Evolutionary conservation across 2,113 vertebrate species (phyloP), one percentile per base, ranked within the genome.

Genomic region (Lepus timidus): DNA sequence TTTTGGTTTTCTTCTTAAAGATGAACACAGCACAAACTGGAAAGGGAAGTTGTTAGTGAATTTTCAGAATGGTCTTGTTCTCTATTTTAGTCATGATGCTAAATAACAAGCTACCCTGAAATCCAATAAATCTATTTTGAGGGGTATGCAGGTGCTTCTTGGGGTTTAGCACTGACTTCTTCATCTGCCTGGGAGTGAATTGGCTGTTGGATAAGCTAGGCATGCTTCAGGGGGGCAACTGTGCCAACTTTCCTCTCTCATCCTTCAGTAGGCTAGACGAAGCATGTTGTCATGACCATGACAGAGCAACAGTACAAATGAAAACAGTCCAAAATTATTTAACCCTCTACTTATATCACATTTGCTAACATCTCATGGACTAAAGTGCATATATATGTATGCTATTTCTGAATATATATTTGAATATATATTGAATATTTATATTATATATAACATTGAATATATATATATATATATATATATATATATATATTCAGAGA

Each of bases 1-100:
- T 83, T 88, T n/a, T 17, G 29, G 39, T 33, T 74, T 89, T 64
- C 33, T 90, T 88, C 89, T 88, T 12, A 73, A 88, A 82, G 67
- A 80, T 65, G 51, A 58, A 73, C 49, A 36, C 4, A 70, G 51
- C 75, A 65, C 93, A 88, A 85, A 70, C 79, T 91, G 76, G 12
- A 39, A 39, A 81, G 31, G 10, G 6, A 16, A 87, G 62, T 36
- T 51, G 13, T 75, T 73, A 86, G 33, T 64, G 71, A 39, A 71
- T 49, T 76, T 51, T 83, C 33, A 39, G 49, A 90, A 76, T 29
- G 76, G 17, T 7, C 71, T 55, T 84, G n/a, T 76, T 94, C n/a
- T 90, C 49, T 52, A 44, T 55, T 73, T 95, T 71, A 65, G 9
- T 8, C 78, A 62, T 39, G 78, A 83, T 52, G 7, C 16, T 36